Evolutionary conservation across 2,113 vertebrate genomes (phyloP).

Genomic region (Harpagus bidentatus): DNA sequence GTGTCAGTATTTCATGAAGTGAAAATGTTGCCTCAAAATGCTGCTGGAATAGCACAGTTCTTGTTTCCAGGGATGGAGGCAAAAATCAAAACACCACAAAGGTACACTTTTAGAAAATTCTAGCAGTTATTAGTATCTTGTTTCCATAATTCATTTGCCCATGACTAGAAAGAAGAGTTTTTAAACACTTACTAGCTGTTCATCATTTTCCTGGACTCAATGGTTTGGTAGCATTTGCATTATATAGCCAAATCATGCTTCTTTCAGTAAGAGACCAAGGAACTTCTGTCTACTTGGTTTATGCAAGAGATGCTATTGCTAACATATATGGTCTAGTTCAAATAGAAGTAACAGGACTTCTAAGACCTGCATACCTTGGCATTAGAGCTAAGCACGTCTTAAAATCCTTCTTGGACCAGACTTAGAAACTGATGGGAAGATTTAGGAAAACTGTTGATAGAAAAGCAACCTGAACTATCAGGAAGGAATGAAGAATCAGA

Average conservation of each 20-base stretch:
- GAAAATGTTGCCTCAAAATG: neutral
- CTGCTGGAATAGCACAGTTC: neutral
- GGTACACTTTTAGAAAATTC: neutral
- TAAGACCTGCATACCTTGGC: neutral
- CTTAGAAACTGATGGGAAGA: neutral
- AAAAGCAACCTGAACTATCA: neutral
- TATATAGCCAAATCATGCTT: neutral
- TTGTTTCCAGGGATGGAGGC: neutral
- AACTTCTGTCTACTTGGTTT: neutral
- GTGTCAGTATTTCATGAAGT: neutral
- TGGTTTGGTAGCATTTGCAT: neutral
- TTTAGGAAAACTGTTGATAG: neutral
- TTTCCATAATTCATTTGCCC: neutral
- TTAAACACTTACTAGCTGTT: neutral
- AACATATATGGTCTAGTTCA: neutral
- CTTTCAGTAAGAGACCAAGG: neutral
- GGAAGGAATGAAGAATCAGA: neutral
- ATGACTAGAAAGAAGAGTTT: neutral
- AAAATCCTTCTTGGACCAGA: neutral
- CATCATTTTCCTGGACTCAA: neutral
- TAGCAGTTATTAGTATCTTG: neutral
- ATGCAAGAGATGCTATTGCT: neutral
- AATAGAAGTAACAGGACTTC: neutral
- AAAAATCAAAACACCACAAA: neutral
- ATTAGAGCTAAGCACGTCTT: neutral